Percentiles rank a stretch among this genome's conserved stretches.
Evolutionary conservation across 2,113 vertebrate species (phyloP).

Genomic region (Xiphias gladius): DNA sequence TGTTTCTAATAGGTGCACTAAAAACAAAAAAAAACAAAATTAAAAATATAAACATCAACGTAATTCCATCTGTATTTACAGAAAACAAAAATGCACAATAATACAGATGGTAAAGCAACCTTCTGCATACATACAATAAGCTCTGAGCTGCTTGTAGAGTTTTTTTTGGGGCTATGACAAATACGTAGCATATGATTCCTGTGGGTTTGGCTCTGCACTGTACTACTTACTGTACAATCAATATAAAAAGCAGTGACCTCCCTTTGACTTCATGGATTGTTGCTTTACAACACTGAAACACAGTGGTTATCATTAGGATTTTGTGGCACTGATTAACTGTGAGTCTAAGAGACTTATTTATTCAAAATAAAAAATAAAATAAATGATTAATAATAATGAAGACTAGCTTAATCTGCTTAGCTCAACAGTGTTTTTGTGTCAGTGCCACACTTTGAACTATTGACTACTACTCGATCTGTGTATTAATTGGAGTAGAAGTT

Average conservation of each 20-base stretch:
- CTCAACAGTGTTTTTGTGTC: conserved; percentile 11
- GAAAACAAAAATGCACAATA: neutral
- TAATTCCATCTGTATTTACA: neutral
- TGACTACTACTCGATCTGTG: neutral
- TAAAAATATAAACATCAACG: neutral
- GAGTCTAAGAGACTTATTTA: neutral
- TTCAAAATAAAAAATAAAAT: neutral
- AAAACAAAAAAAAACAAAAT: neutral
- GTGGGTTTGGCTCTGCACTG: neutral
- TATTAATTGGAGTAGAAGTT: neutral
- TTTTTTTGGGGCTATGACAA: too few species aligned
- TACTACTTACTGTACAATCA: neutral
- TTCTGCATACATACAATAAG: too few species aligned
- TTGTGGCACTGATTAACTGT: conserved; percentile 6
- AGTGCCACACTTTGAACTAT: neutral
- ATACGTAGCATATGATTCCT: too few species aligned
- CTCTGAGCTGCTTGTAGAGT: too few species aligned
- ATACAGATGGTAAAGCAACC: too few species aligned
- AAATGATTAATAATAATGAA: neutral
- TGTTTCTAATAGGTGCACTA: neutral
- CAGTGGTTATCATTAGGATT: neutral
- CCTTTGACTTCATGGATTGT: neutral
- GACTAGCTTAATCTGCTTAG: too few species aligned
- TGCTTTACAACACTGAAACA: neutral
- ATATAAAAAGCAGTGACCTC: conserved; percentile 3